Evolutionary conservation across 2,888 invertebrate genomes (phyloP).

Genomic region (Xestobium rufovillosum): DNA sequence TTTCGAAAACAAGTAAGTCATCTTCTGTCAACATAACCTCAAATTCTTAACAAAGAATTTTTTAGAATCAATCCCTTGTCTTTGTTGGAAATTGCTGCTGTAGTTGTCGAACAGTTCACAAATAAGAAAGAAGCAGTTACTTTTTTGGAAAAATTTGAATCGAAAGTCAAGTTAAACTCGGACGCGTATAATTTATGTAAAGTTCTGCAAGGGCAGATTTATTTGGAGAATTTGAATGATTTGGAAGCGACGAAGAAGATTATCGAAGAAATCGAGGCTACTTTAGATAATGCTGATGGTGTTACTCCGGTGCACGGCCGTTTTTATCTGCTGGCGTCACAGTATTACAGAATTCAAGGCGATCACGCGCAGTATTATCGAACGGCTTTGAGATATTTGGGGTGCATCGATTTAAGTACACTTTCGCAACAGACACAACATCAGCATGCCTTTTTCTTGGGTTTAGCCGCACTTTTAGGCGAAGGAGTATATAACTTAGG

Average conservation of each 20-base stretch:
- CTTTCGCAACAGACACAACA: constrained; percentile 59
- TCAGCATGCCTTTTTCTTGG: constrained; percentile 82
- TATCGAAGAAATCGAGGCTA: constrained; percentile 77
- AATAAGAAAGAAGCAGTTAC: constrained; percentile 78
- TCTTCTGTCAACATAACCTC: constrained; percentile 26
- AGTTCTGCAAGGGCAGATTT: constrained; percentile 75
- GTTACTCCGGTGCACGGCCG: constrained; percentile 89
- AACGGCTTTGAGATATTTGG: constrained; percentile 76
- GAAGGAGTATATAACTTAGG: constrained; percentile 96
- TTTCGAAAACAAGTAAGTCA: constrained; percentile 88
- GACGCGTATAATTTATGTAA: constrained; percentile 86
- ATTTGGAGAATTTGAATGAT: constrained; percentile 70
- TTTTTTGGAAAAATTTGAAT: constrained; percentile 83
- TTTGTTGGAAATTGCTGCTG: constrained; percentile 77
- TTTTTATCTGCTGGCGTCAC: constrained; percentile 88
- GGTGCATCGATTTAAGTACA: constrained; percentile 57
- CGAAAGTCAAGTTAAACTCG: constrained; percentile 76
- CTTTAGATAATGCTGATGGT: constrained; percentile 84
- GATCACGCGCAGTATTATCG: constrained; percentile 94
- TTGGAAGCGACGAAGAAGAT: constrained; percentile 73
- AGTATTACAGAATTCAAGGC: constrained; percentile 78
- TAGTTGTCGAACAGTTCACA: constrained; percentile 66
- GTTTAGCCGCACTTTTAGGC: constrained; percentile 89
- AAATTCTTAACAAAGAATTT: constrained; percentile 26
- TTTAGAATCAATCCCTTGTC: constrained; percentile 88